Evolutionary conservation across 2,888 invertebrate genomes (phyloP).

Genomic region (Ormyrus pomaceus): DNA sequence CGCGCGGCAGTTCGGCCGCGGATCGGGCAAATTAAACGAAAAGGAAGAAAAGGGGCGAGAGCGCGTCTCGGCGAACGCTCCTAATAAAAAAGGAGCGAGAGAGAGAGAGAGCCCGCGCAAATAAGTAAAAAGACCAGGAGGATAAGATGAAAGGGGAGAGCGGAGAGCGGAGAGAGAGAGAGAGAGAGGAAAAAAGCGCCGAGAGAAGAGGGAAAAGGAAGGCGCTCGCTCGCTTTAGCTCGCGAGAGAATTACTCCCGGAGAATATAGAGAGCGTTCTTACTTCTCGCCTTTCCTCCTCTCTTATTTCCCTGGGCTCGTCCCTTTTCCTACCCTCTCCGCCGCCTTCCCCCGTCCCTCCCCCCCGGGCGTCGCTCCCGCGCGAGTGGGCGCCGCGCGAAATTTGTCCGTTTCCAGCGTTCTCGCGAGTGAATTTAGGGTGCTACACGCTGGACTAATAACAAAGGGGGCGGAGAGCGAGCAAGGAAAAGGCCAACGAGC

Average conservation of each 20-base stretch:
- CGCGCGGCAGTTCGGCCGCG: neutral
- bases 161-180: constrained; percentile 34
- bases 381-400: constrained; percentile 25
- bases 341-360: neutral
- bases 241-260: constrained; percentile 52
- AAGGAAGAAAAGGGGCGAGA: constrained; percentile 6
- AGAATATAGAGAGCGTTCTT: constrained; percentile 53
- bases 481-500: constrained; percentile 1
- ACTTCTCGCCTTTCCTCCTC: constrained; percentile 54
- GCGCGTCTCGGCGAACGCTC: constrained; percentile 9
- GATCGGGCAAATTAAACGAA: constrained; percentile 42
- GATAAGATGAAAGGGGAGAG: constrained; percentile 39
- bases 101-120: constrained; percentile 22
- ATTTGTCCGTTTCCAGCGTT: constrained; percentile 47
- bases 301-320: constrained; percentile 54
- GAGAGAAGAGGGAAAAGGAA: too few relatives aligned
- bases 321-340: constrained; percentile 33
- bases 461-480: constrained; percentile 42
- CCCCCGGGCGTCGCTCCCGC: constrained; percentile 12
- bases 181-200: constrained; percentile 44
- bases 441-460: constrained; percentile 55
- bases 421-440: constrained; percentile 57
- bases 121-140: constrained; percentile 49
- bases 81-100: constrained; percentile 14
- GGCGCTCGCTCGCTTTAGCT: constrained; percentile 48